phyloP scores from a whole-genome alignment of 2,888 invertebrate genomes.

The Athalia cordata region DNA sequence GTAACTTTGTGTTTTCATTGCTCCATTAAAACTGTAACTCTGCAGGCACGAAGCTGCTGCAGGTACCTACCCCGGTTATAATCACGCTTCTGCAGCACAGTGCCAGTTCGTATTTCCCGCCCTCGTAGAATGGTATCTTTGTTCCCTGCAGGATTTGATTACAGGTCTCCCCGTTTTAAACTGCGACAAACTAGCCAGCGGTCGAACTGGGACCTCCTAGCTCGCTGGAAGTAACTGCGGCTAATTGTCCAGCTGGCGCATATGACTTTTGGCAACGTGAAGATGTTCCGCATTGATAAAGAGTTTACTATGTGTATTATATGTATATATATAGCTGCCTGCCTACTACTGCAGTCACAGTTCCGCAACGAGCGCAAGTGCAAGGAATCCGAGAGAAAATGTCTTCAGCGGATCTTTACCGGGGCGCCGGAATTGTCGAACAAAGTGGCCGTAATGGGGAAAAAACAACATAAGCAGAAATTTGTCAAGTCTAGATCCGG shows the following conservation, averaged over 20 bases:
- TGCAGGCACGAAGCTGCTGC: slow-evolving; percentile 44
- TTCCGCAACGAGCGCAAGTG: too few relatives aligned
- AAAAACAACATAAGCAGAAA: slow-evolving; percentile 59
- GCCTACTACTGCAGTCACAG: background rate
- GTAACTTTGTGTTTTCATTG: slow-evolving; percentile 58
- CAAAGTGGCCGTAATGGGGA: slow-evolving; percentile 68
- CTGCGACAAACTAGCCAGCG: slow-evolving; percentile 35
- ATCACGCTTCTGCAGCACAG: background rate
- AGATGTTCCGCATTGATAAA: background rate
- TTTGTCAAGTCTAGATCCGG: too few relatives aligned
- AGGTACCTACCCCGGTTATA: background rate
- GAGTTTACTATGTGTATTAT: background rate
- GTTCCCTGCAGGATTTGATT: slow-evolving; percentile 25
- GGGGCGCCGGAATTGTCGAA: slow-evolving; percentile 56
- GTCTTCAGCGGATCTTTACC: slow-evolving; percentile 49
- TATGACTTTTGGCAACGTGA: slow-evolving; percentile 1
- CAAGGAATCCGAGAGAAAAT: slow-evolving; percentile 13
- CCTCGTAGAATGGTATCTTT: slow-evolving; percentile 6
- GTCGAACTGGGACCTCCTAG: slow-evolving; percentile 20
- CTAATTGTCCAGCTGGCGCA: slow-evolving; percentile 6
- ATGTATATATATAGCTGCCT: background rate
- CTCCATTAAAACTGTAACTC: slow-evolving; percentile 67
- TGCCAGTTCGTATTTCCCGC: slow-evolving; percentile 34
- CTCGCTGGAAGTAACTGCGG: background rate
- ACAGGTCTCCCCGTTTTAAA: slow-evolving; percentile 14